Evolutionary conservation across 2,888 invertebrate genomes (phyloP), one percentile per base, ranked within the genome.

Genomic region (Hoplodrina ambigua): DNA sequence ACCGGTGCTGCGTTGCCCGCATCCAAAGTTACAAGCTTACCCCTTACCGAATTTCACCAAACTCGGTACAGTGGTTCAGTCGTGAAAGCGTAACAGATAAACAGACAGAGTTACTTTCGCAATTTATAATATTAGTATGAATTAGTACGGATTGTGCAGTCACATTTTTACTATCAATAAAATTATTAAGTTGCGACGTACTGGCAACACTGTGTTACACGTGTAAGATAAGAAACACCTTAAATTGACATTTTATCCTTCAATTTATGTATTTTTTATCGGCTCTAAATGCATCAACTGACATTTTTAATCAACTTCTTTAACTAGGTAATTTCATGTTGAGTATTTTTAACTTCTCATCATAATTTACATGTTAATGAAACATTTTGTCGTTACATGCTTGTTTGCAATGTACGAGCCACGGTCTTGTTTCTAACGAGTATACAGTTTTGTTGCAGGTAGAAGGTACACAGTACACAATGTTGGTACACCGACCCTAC

Each of bases 281-380:
- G 60, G 19, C 37, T 57, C 19, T 59, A 41, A 70, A 67, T 53
- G 61, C 53, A 19, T 41, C 46, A 13, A 57, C 62, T 56, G 68
- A 66, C 54, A 72, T 76, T 72, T 57, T 71, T 80, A 69, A 75
- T 72, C 53, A 57, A 68, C 52, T 53, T 55, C 61, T 71, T 56
- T 49, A 37, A 56, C 37, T 56, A 57, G 30, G 56, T 37, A 49
- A 74, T 64, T 64, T 68, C 68, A 68, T 68, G 63, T 54, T 8
- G 17, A 33, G 50, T 73, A 61, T 73, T 68, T 72, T 63, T 72
- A 77, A 67, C 15, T 78, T 73, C 75, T 60, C 69, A 78, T 77
- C 63, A 73, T 69, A 78, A 73, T 77, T 77, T 73, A 78, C 61
- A 78, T 77, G 78, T 20, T 50, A 78, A 77, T 78, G 60, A n/a